Conservation (phyloP, 1,140 invertebrate species). For the Coptotermes formosanus region DNA sequence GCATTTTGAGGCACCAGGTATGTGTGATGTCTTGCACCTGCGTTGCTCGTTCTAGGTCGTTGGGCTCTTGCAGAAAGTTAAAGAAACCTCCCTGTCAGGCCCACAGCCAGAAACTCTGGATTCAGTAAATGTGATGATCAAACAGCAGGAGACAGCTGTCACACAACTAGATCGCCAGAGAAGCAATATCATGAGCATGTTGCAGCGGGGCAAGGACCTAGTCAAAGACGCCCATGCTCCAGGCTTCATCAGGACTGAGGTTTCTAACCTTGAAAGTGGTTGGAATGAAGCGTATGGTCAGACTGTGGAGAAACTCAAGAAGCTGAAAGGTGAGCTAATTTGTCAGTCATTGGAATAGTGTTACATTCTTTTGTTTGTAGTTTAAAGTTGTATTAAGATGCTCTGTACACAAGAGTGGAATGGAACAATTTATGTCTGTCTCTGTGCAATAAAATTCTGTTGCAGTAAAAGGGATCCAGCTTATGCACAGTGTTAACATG, state of each 20-base stretch:
- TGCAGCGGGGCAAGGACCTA: constrained; percentile 87
- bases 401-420: neutral
- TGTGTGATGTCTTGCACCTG: too few relatives aligned
- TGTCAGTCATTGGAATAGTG: neutral
- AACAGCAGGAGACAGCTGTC: constrained; percentile 76
- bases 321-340: constrained; percentile 61
- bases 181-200: constrained; percentile 81
- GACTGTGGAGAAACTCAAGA: constrained; percentile 78
- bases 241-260: constrained; percentile 78
- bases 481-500: too few relatives aligned
- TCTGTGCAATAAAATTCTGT: too few relatives aligned
- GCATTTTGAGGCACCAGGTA: too few relatives aligned
- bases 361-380: neutral
- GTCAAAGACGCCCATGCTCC: constrained; percentile 76
- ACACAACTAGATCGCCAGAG: constrained; percentile 82
- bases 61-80: constrained; percentile 68
- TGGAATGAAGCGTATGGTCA: constrained; percentile 87
- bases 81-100: constrained; percentile 62
- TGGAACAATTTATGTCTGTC: too few relatives aligned
- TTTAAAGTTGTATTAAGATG: neutral
- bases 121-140: constrained; percentile 69
- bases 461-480: too few relatives aligned
- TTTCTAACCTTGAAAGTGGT: constrained; percentile 76
- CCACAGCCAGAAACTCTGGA: constrained; percentile 68
- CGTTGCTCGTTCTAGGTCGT: constrained; percentile 47